Base-by-base conservation (phyloP, 2,113 vertebrate genomes). In the Saccopteryx leptura region DNA sequence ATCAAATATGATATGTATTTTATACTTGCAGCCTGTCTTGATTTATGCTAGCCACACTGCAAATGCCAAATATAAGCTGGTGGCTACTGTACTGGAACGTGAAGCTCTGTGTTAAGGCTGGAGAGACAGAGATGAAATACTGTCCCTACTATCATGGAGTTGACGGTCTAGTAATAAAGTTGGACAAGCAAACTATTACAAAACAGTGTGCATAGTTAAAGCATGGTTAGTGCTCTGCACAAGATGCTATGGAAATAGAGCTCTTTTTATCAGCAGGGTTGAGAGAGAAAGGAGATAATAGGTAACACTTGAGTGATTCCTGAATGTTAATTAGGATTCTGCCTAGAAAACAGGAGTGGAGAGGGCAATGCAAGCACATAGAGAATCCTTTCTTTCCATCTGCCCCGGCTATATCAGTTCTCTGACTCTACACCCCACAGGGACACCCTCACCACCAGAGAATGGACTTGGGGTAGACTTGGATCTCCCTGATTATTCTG, bases 1-100 rank as follows among this genome's bases (percentile, higher is more conserved):
- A 39, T 33, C 82, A 95, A 95, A 60, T 56, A 23, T 15, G 48
- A 89, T 66, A 18, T 48, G 31, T 91, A 81, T 46, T 84, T 89
- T 79, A 58, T 0, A 83, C 24, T 76, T 72, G 21, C n/a, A 78
- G 72, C 7, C 72, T 26, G 60, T 93, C 52, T 88, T 81, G 88
- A 2, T 84, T 54, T 56, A 17, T 94, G 52, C 26, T 31, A 46
- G 23, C 56, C 48, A 91, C 54, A 82, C 72, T 71, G 75, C 78
- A 91, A 61, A 58, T 82, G 39, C 56, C 39, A 28, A 66, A 84
- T 69, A 11, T 80, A 24, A 24, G 58, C 63, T 48, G 19, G 69
- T 72, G 84, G 26, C 63, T 89, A 14, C 50, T 13, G 1, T 31
- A 54, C 8, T 19, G 61, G 48, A 63, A 21, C 46, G 13, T 69